Conservation (phyloP, 1,140 invertebrate genomes). For the Zophobas morio region DNA sequence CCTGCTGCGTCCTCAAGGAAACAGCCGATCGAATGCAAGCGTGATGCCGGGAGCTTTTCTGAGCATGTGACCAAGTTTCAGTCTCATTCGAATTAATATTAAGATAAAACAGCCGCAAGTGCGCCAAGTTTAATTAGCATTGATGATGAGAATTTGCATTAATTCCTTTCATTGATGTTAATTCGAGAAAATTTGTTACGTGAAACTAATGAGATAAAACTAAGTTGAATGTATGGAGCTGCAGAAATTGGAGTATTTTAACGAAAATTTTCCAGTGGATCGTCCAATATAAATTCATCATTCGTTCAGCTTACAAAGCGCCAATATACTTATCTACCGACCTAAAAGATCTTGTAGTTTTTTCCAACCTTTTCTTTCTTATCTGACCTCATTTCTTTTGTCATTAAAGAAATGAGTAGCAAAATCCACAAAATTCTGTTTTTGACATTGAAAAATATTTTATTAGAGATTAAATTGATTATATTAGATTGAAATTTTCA, state of each 20-base stretch:
- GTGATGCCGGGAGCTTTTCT: background rate
- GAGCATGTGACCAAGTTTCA: background rate
- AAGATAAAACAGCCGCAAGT: constrained; percentile 5
- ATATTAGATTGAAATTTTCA: too few species aligned
- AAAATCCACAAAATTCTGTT: background rate
- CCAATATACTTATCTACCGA: too few species aligned
- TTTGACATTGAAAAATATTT: background rate
- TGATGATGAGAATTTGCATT: background rate
- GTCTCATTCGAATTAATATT: constrained; percentile 13
- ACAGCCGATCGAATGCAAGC: constrained; percentile 12
- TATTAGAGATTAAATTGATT: background rate
- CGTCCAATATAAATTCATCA: too few species aligned
- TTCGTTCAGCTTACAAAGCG: too few species aligned
- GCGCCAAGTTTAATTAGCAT: constrained; percentile 5
- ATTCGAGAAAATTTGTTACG: background rate
- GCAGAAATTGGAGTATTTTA: too few species aligned
- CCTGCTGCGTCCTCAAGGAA: background rate
- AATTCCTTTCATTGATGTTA: too few species aligned
- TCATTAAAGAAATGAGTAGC: too few species aligned
- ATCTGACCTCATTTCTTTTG: background rate
- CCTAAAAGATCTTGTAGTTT: too few species aligned
- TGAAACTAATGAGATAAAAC: too few species aligned
- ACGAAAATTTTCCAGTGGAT: too few species aligned
- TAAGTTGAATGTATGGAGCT: too few species aligned
- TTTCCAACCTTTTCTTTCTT: too few species aligned